Percentiles rank a stretch among this genome's conserved stretches.
Evolutionary conservation across 2,888 invertebrate species (phyloP).

Genomic region (Palloptera scutellata): DNA sequence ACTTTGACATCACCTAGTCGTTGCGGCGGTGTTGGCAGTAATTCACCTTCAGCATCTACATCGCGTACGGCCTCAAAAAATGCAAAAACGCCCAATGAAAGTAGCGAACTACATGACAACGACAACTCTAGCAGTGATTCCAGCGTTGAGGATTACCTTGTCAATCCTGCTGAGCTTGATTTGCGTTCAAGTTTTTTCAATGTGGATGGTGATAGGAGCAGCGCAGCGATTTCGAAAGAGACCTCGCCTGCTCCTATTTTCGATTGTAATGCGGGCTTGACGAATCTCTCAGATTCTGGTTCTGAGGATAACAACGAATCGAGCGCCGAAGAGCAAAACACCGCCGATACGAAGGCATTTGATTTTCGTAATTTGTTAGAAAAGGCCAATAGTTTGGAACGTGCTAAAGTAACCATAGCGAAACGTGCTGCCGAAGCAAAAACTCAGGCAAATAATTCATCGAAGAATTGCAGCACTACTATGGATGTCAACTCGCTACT

Average conservation of each 20-base stretch:
- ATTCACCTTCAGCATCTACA: slow-evolving; percentile 54
- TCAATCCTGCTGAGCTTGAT: slow-evolving; percentile 67
- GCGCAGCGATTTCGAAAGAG: slow-evolving; percentile 23
- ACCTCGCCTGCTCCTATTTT: slow-evolving; percentile 52
- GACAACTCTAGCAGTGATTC: slow-evolving; percentile 46
- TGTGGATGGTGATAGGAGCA: slow-evolving; percentile 33
- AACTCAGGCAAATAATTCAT: slow-evolving; percentile 23
- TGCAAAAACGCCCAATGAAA: slow-evolving; percentile 56
- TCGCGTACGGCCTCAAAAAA: slow-evolving; percentile 57
- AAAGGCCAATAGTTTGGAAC: slow-evolving; percentile 70
- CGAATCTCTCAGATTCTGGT: slow-evolving; percentile 55
- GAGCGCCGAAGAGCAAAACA: slow-evolving; percentile 43
- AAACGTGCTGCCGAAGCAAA: slow-evolving; percentile 43
- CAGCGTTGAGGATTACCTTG: slow-evolving; percentile 68
- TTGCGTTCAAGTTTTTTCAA: slow-evolving; percentile 68
- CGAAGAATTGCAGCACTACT: slow-evolving; percentile 48
- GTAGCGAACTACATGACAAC: slow-evolving; percentile 38
- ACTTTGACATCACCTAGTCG: slow-evolving; percentile 50
- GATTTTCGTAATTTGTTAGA: slow-evolving; percentile 67
- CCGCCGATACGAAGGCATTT: slow-evolving; percentile 46
- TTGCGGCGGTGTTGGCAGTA: slow-evolving; percentile 37
- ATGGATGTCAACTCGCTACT: slow-evolving; percentile 72
- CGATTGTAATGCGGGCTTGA: slow-evolving; percentile 61
- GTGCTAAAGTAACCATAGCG: slow-evolving; percentile 66
- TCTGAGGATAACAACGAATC: slow-evolving; percentile 55